These are phyloP conservation scores for Serripes groenlandicus DNA, from an alignment of 2,888 invertebrate species.

Conservation along the genomic window DNA sequence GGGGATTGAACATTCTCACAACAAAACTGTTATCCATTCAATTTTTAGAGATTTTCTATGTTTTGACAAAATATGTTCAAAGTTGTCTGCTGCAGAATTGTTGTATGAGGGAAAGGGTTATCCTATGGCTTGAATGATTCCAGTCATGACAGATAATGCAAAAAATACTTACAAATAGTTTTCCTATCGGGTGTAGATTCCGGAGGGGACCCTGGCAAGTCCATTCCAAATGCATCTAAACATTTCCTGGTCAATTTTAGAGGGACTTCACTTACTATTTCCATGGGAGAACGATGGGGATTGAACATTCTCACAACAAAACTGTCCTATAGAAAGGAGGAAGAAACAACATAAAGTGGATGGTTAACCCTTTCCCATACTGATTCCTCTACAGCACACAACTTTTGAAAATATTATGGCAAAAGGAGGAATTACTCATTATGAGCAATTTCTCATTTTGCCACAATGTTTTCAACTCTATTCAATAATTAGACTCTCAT, in stretches of 20 bases:
- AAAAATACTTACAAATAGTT: constrained; percentile 85
- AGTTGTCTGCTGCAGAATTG: too few relatives aligned
- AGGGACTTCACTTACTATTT: constrained; percentile 89
- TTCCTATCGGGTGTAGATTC: constrained; percentile 87
- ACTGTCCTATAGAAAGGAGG: constrained; percentile 90
- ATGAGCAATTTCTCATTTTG: background rate
- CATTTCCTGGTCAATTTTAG: constrained; percentile 93
- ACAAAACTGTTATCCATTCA: constrained; percentile 94
- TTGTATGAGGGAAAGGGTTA: too few relatives aligned
- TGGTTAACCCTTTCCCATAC: background rate
- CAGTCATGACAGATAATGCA: too few relatives aligned
- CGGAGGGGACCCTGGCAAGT: constrained; percentile 90
- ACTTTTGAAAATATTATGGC: background rate
- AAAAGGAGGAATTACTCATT: background rate
- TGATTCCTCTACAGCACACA: too few relatives aligned
- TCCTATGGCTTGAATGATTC: too few relatives aligned
- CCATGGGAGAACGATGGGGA: constrained; percentile 88
- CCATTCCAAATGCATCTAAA: constrained; percentile 92
- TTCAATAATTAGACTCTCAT: too few relatives aligned
- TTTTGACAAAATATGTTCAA: too few relatives aligned
- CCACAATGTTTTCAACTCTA: background rate
- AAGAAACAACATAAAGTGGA: background rate
- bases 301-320: constrained; percentile 92
- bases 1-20: constrained; percentile 91
- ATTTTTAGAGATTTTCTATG: too few relatives aligned